Percentiles rank a stretch among this genome's conserved stretches.
These are phyloP conservation scores for Tethya wilhelma DNA, from an alignment of 37 sponge, comb jelly and placozoan genomes.

Conservation along the genomic window DNA sequence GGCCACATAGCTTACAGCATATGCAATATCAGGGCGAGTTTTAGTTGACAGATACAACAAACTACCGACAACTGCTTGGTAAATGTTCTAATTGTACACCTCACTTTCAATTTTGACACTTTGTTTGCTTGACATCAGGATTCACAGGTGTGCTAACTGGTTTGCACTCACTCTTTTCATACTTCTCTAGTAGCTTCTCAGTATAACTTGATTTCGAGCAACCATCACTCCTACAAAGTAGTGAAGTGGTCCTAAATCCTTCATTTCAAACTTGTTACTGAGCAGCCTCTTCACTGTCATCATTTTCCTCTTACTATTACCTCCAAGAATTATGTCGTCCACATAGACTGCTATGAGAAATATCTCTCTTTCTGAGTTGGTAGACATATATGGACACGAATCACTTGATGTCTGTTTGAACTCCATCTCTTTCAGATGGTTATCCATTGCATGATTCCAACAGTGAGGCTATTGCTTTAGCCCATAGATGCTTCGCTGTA, in stretches of 20 bases:
- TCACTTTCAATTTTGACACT: background rate
- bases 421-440: constrained; percentile 43
- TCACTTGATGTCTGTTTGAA: constrained; percentile 34
- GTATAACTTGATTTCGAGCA: constrained; percentile 34
- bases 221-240: constrained; percentile 47
- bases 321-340: constrained; percentile 18
- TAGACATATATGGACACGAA: constrained; percentile 26
- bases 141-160: constrained; percentile 28
- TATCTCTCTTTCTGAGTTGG: constrained; percentile 3
- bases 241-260: constrained; percentile 45
- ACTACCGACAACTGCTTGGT: constrained; percentile 46
- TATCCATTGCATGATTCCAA: constrained; percentile 36
- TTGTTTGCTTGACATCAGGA: constrained; percentile 24
- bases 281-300: too few relatives aligned
- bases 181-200: constrained; percentile 33
- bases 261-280: constrained; percentile 19
- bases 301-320: too few relatives aligned
- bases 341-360: too few relatives aligned
- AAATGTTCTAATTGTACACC: constrained; percentile 17
- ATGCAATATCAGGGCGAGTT: constrained; percentile 13
- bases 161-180: constrained; percentile 40
- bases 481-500: constrained; percentile 42
- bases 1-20: constrained; percentile 28
- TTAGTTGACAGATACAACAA: constrained; percentile 14
- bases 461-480: constrained; percentile 50